Percentiles rank a stretch among this genome's conserved stretches.
Conservation (phyloP, 2,888 invertebrate genomes). For the Tuberolachnus salignus region DNA sequence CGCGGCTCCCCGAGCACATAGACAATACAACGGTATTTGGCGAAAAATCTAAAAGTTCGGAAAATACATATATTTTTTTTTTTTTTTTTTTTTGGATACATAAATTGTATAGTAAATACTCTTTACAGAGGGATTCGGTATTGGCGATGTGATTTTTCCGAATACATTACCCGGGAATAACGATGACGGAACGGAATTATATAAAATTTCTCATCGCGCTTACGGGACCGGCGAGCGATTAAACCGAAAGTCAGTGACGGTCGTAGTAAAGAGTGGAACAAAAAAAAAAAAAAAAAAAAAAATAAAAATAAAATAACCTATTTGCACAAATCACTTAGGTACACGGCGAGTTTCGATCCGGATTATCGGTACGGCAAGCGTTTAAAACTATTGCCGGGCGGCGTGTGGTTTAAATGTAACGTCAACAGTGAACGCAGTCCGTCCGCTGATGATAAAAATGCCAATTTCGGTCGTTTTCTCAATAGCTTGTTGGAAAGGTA, state of each 20-base stretch:
- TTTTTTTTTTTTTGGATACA: no score
- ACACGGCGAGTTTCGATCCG: neutral
- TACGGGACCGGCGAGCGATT: conserved; percentile 7
- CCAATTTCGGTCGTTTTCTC: neutral
- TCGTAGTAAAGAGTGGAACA: no score
- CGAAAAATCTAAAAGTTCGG: conserved; percentile 13
- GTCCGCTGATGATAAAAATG: neutral
- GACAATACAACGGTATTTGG: conserved; percentile 28
- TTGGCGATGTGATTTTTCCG: conserved; percentile 19
- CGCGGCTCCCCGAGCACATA: conserved; percentile 8
- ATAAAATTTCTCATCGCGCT: conserved; percentile 5
- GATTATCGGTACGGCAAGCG: conserved; percentile 4
- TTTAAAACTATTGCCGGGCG: conserved; percentile 7
- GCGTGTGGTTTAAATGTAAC: conserved; percentile 28
- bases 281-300: neutral
- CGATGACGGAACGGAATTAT: neutral
- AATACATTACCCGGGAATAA: neutral
- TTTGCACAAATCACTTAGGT: conserved; percentile 17
- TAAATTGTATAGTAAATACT: neutral
- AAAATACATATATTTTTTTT: neutral
- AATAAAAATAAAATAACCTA: neutral
- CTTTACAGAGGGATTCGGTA: neutral
- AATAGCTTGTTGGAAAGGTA: conserved; percentile 29
- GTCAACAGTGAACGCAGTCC: neutral
- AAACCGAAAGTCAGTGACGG: conserved; percentile 24